Percentiles rank a stretch among this genome's conserved stretches.
phyloP scores from a whole-genome alignment of 2,113 vertebrate species.

The Cinclus cinclus region DNA sequence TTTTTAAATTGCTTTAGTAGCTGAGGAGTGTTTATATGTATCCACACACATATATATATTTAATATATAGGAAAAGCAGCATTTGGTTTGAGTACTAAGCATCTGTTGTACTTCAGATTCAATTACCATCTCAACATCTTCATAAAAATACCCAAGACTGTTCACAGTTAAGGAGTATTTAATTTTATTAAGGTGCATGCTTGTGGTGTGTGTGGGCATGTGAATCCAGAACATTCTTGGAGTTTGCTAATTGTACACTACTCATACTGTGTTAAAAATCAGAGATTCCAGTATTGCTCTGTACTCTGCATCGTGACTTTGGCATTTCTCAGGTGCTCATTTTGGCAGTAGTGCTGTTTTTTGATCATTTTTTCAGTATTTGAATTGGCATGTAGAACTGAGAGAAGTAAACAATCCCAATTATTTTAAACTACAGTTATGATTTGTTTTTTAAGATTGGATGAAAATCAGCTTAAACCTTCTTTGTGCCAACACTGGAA shows the following conservation, averaged over 20 bases:
- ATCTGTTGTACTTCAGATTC: not conserved
- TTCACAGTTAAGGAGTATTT: not conserved
- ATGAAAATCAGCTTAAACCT: slow-evolving; percentile 30
- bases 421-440: slow-evolving; percentile 20
- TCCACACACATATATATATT: not conserved
- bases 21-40: not conserved
- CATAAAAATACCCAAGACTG: not conserved
- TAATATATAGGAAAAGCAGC: not conserved
- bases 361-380: not conserved
- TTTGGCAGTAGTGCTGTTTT: not conserved
- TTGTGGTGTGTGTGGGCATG: not conserved
- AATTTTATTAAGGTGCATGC: not conserved
- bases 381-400: not conserved
- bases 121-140: not conserved
- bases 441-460: slow-evolving; percentile 7
- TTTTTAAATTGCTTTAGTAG: not conserved
- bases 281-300: not conserved
- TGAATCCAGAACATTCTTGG: not conserved
- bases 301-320: not conserved
- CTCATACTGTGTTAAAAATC: fast-evolving
- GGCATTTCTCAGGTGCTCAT: not conserved
- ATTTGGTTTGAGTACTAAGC: not conserved
- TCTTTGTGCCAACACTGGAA: slow-evolving; percentile 9
- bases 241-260: not conserved
- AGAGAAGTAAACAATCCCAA: slow-evolving; percentile 9